Evolutionary conservation across 2,888 invertebrate genomes (phyloP).

Genomic region (Rhingia campestris): DNA sequence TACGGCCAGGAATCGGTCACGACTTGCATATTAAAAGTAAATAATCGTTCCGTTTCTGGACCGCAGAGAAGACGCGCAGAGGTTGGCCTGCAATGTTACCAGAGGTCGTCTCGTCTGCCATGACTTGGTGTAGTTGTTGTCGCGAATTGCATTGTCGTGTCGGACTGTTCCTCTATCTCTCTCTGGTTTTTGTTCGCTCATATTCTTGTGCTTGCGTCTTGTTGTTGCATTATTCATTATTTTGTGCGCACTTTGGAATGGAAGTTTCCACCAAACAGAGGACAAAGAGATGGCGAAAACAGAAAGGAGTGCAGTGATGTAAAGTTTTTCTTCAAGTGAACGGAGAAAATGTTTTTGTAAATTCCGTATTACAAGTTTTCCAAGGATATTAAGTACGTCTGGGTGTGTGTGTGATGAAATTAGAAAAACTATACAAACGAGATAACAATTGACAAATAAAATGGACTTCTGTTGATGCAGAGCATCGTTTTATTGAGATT

Average conservation of each 20-base stretch:
- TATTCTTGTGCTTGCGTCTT: constrained; percentile 17
- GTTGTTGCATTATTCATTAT: constrained; percentile 65
- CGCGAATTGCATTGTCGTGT: constrained; percentile 59
- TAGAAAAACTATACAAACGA: constrained; percentile 35
- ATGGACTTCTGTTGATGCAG: background rate
- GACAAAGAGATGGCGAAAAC: background rate
- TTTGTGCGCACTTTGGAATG: constrained; percentile 39
- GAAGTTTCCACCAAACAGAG: background rate
- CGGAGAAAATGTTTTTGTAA: background rate
- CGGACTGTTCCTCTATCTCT: background rate
- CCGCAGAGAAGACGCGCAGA: constrained; percentile 11
- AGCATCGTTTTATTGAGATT: background rate
- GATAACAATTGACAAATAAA: constrained; percentile 51
- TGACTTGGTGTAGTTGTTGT: constrained; percentile 58
- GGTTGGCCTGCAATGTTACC: constrained; percentile 27
- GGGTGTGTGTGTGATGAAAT: constrained; percentile 1
- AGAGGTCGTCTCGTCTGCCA: constrained; percentile 51
- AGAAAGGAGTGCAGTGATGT: constrained; percentile 14
- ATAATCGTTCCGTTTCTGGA: constrained; percentile 64
- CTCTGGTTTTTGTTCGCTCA: constrained; percentile 7
- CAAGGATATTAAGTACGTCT: constrained; percentile 19
- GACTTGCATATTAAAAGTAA: constrained; percentile 73
- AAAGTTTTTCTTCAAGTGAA: constrained; percentile 22
- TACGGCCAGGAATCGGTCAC: constrained; percentile 62
- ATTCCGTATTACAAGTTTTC: constrained; percentile 28